A percentile compares a stretch with the other conserved stretches of the same genome.
phyloP scores from a whole-genome alignment of 2,797 vertebrate species.

The Premnoplex brunnescens region DNA sequence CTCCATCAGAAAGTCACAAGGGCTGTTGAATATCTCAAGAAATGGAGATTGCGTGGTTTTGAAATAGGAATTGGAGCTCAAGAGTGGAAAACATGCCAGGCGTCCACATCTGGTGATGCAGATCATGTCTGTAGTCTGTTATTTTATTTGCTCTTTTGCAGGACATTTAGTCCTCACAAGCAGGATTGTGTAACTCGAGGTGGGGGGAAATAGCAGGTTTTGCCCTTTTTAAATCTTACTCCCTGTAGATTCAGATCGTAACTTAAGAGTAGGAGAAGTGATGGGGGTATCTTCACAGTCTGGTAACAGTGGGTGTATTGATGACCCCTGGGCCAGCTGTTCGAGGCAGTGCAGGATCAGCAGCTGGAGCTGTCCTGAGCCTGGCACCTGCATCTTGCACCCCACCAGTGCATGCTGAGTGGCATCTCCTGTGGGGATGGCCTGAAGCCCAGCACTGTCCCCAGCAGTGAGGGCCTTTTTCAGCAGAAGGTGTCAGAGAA shows the following conservation, averaged over 20 bases:
- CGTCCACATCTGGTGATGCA: conserved; percentile 3
- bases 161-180: conserved; percentile 1
- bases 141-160: conserved; percentile 7
- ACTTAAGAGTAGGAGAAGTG: not conserved
- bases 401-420: accelerated
- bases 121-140: not conserved
- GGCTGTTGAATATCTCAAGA: not conserved
- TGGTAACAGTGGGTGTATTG: not conserved
- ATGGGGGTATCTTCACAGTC: not conserved
- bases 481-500: not conserved
- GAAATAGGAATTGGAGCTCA: not conserved
- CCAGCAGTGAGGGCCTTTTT: not conserved
- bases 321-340: not conserved
- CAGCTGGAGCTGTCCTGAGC: not conserved
- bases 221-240: not conserved
- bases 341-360: not conserved
- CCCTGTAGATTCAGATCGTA: not conserved
- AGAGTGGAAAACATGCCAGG: not conserved
- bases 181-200: not conserved
- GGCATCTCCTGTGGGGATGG: not conserved
- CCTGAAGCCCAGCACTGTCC: not conserved
- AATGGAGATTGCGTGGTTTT: not conserved
- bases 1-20: not conserved
- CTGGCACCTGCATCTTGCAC: not conserved
- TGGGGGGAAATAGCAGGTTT: not conserved